Percentiles rank a stretch among this genome's conserved stretches.
These are phyloP conservation scores for Halcyon senegalensis DNA, from an alignment of 2,113 vertebrate genomes.

Conservation along the genomic window DNA sequence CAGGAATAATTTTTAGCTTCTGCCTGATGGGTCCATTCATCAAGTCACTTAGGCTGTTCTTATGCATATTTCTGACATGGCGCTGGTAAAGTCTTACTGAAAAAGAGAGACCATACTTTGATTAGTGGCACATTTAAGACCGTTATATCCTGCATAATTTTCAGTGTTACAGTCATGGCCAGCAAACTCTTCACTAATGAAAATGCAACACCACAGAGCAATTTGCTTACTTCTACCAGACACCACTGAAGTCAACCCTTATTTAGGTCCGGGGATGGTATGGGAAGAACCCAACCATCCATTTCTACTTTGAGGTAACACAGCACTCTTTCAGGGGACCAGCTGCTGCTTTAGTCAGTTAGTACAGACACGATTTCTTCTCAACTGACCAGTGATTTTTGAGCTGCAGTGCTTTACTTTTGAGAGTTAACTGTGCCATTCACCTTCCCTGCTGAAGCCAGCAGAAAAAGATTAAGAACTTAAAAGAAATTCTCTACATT, in stretches of 20 bases:
- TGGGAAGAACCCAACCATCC: neutral
- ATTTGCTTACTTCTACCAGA: neutral
- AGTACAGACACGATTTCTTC: neutral
- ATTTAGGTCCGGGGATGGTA: neutral
- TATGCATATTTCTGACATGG: constrained; percentile 79
- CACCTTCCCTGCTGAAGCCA: neutral
- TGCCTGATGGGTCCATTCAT: constrained; percentile 94
- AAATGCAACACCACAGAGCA: neutral
- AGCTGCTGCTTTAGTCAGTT: neutral
- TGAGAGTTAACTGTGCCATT: neutral
- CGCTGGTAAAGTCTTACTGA: constrained; percentile 78
- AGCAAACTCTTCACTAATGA: neutral
- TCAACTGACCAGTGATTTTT: neutral
- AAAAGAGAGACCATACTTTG: neutral
- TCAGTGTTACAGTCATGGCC: neutral
- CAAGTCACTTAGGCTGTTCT: constrained; percentile 78
- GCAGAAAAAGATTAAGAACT: neutral
- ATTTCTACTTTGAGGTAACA: neutral
- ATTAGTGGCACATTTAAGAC: neutral
- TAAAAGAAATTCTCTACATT: neutral
- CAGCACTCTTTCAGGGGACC: neutral
- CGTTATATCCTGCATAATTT: neutral
- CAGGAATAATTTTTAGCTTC: constrained; percentile 90
- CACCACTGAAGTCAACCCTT: neutral
- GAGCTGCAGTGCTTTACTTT: neutral